Conservation (phyloP, 1,140 invertebrate genomes). For the Meloidogyne exigua region DNA sequence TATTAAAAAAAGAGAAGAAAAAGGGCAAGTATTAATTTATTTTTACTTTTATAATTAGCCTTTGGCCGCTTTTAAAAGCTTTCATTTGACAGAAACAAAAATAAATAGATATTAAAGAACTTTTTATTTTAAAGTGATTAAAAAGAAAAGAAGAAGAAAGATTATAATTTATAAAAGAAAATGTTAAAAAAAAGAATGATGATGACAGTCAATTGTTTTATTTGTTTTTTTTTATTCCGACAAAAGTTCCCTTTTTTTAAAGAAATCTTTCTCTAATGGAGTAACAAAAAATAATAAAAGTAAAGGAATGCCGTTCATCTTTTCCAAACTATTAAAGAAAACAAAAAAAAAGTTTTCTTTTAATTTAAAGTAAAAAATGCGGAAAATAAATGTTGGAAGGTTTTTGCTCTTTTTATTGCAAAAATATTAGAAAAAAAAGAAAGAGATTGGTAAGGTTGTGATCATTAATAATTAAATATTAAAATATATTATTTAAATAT, state of each 20-base stretch:
- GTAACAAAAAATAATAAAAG: too few relatives aligned
- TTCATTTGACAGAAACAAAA: not conserved
- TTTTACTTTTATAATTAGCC: not conserved
- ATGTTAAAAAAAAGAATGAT: not conserved
- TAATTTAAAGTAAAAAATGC: not conserved
- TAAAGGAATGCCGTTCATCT: not conserved
- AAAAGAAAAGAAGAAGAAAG: not conserved
- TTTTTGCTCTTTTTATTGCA: conserved; percentile 1
- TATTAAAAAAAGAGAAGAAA: not conserved
- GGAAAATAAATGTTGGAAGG: not conserved
- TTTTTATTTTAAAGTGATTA: not conserved
- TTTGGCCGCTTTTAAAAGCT: not conserved
- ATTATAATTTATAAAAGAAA: not conserved
- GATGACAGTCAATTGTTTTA: not conserved
- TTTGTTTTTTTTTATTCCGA: not conserved
- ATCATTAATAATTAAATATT: not conserved
- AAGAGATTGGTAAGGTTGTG: not conserved
- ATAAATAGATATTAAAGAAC: not conserved
- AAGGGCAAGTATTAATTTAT: not conserved
- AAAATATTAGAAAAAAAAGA: not conserved
- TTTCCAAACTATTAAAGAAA: not conserved
- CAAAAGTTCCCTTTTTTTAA: not conserved
- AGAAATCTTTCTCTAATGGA: too few relatives aligned
- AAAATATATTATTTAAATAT: too few relatives aligned
- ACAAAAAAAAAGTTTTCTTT: too few relatives aligned